These are phyloP conservation scores for Siderastrea siderea DNA, from an alignment of 92 coral and sea anemone genomes.

Conservation along the genomic window DNA sequence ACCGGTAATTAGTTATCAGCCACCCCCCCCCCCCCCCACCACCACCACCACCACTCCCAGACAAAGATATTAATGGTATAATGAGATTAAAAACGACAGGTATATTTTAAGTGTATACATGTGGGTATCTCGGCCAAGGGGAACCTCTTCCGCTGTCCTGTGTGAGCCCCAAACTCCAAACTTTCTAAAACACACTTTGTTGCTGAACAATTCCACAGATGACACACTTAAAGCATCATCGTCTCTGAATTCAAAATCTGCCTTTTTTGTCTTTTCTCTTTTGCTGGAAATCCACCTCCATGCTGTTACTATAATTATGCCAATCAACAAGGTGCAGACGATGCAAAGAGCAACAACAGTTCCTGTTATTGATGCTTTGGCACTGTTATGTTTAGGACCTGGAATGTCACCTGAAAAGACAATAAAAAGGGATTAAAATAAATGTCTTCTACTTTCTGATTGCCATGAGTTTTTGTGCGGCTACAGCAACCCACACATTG, in stretches of 20 bases:
- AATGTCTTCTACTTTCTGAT: too few species aligned
- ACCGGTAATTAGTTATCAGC: too few species aligned
- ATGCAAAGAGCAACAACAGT: constrained; percentile 3
- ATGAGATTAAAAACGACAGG: too few species aligned
- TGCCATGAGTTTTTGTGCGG: too few species aligned
- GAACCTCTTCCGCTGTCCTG: constrained; percentile 30
- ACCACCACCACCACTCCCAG: too few species aligned
- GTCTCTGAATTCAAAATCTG: constrained; percentile 95
- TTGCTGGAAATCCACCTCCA: constrained; percentile 53
- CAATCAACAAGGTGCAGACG: constrained; percentile 31
- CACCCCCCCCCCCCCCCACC: too few species aligned
- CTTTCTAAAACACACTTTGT: neutral
- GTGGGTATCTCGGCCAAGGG: constrained; percentile 14
- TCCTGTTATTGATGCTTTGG: constrained; percentile 13
- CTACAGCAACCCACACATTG: too few species aligned
- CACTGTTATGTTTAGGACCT: constrained; percentile 21
- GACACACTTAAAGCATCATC: constrained; percentile 80
- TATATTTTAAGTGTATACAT: constrained; percentile 1
- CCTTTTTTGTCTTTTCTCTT: constrained; percentile 78
- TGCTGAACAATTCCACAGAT: constrained; percentile 39
- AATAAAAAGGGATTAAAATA: constrained; percentile 2
- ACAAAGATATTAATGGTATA: too few species aligned
- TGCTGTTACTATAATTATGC: constrained; percentile 50
- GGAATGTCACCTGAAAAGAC: constrained; percentile 3
- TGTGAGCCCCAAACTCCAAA: constrained; percentile 31